phyloP scores from a whole-genome alignment of 2,797 vertebrate species.

The Cottoperca gobio region DNA sequence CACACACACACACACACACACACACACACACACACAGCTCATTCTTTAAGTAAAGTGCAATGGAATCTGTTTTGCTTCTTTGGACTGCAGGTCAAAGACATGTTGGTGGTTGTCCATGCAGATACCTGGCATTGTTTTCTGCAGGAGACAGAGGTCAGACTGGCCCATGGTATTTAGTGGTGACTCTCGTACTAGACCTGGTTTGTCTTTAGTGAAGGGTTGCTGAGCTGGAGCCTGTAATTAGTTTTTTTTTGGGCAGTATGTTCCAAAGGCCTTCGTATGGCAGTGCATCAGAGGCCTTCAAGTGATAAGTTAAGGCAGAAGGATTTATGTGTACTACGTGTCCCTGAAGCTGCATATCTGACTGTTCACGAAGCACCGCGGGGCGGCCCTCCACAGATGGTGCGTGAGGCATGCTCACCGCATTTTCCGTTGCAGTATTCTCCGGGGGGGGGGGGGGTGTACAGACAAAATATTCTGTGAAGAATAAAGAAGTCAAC shows the following conservation, averaged over 20 bases:
- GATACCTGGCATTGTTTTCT: slow-evolving; percentile 4
- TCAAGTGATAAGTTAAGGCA: background rate
- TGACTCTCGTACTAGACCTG: background rate
- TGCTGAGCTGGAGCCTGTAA: slow-evolving; percentile 1
- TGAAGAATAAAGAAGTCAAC: too few relatives aligned
- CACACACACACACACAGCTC: background rate
- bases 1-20: too few relatives aligned
- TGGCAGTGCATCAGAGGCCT: background rate
- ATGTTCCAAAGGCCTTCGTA: background rate
- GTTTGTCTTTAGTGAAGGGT: background rate
- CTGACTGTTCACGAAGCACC: too few relatives aligned
- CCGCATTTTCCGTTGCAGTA: too few relatives aligned
- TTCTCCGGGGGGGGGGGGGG: too few relatives aligned
- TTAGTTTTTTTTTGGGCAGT: background rate
- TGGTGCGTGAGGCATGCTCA: too few relatives aligned
- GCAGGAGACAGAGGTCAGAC: background rate
- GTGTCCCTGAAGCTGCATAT: background rate
- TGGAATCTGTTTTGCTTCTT: slow-evolving; percentile 10
- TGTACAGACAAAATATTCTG: too few relatives aligned
- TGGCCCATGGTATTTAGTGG: background rate
- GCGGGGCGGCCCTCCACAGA: too few relatives aligned
- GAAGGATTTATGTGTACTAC: background rate
- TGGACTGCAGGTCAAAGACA: slow-evolving; percentile 18
- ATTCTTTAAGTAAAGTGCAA: slow-evolving; percentile 20
- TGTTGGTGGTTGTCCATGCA: slow-evolving; percentile 22